Evolutionary conservation across 2,888 invertebrate species (phyloP), one percentile per base, ranked within the genome.

Genomic region (Enchytraeus crypticus): DNA sequence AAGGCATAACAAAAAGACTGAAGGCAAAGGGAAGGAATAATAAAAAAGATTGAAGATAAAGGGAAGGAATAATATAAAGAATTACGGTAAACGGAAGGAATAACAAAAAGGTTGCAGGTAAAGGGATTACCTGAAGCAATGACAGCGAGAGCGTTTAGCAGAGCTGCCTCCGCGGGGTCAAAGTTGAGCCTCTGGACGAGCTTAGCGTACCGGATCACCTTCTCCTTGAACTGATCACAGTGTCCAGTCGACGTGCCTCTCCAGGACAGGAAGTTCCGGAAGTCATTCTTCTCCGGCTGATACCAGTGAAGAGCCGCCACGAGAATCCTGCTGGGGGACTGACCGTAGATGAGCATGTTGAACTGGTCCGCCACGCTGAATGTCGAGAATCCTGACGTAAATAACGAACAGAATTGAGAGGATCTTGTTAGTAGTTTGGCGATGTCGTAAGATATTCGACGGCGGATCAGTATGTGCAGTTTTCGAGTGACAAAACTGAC

Each of bases 281-380:
- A 66, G 49, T 66, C 57, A 18, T 61, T 46, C 33, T 23, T 14
- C 26, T 55, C 53, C 18, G 56, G 53, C 53, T 65, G 55, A 49
- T 57, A 65, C 66, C 66, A 66, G 60, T 66, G 64, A 11, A 51
- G 30, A 2, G 62, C 64, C 4, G 64, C 66, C 11, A 59, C 66
- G 34, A 66, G 57, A 34, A 66, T 66, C 14, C 66, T 53, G 23
- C 60, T 60, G 33, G 66, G 64, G 11, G 66, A 63, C 49, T 66
- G 66, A n/a, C 64, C 66, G 46, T 60, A 56, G 5, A 54, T 54
- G 23, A 65, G 49, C 29, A 66, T 64, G 14, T 51, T 63, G 51
- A 53, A 51, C 56, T 65, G 66, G 54, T 65, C 65, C 4, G 29
- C n/a, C 18, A 29, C 33, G 57, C 61, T 38, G 32, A 65, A 55